Conservation (phyloP, 2,888 invertebrate species). For the Synanthedon tipuliformis region DNA sequence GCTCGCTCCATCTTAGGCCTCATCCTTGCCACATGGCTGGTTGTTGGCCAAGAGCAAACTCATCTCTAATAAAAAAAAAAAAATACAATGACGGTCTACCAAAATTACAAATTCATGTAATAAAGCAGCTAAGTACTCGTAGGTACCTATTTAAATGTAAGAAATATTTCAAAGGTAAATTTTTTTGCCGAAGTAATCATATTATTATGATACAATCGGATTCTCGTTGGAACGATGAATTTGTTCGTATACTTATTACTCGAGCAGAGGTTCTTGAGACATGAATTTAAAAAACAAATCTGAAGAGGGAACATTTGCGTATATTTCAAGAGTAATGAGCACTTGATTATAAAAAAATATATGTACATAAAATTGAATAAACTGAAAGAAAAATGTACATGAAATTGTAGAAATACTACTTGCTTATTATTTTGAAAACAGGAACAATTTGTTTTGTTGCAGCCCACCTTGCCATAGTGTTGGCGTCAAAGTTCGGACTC, state of each 20-base stretch:
- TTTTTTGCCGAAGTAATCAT: background rate
- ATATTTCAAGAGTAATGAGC: background rate
- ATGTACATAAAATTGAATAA: background rate
- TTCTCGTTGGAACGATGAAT: background rate
- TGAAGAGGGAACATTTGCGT: background rate
- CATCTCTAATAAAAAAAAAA: too few species aligned
- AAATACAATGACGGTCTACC: too few species aligned
- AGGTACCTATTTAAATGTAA: too few species aligned
- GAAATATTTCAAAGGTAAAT: background rate
- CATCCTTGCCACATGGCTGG: too few species aligned
- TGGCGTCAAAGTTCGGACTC: slow-evolving; percentile 49
- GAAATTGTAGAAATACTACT: too few species aligned
- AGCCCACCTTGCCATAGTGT: slow-evolving; percentile 47
- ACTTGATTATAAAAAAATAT: background rate
- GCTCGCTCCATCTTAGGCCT: too few species aligned
- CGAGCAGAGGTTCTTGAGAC: background rate
- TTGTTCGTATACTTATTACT: background rate
- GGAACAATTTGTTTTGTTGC: slow-evolving; percentile 29
- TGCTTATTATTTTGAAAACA: too few species aligned
- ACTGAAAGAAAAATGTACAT: too few species aligned
- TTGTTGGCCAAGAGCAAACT: too few species aligned
- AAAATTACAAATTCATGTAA: too few species aligned
- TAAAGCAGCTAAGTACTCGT: too few species aligned
- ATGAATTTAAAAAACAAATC: background rate
- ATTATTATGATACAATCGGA: background rate